Evolutionary conservation across 2,797 vertebrate genomes (phyloP).

Genomic region (Sebastes taczanowskii): DNA sequence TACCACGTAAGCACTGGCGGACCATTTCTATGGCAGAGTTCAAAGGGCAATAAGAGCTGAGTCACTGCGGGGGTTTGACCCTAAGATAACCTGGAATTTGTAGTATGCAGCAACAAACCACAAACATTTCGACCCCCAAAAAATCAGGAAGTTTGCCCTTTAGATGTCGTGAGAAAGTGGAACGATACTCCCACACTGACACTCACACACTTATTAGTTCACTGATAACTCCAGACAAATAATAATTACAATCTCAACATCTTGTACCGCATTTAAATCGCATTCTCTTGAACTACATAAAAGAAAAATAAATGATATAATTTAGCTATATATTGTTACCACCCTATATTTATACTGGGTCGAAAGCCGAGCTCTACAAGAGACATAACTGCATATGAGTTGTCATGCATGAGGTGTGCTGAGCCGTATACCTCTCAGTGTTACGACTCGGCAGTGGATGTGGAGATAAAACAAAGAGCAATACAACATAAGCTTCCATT

Average conservation of each 20-base stretch:
- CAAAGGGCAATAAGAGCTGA: not conserved
- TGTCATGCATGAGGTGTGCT: not conserved
- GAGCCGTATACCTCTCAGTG: not conserved
- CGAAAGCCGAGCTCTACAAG: not conserved
- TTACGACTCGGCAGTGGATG: slow-evolving; percentile 7
- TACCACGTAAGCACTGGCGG: too few relatives aligned
- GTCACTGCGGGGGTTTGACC: too few relatives aligned
- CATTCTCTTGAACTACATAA: not conserved
- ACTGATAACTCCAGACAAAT: not conserved
- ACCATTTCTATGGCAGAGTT: too few relatives aligned
- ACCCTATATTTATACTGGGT: not conserved
- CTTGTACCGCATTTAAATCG: not conserved
- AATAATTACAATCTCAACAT: not conserved
- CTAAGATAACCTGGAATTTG: not conserved
- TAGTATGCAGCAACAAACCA: not conserved
- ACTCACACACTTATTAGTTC: not conserved
- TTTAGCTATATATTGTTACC: not conserved
- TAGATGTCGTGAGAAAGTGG: not conserved
- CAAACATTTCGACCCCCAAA: not conserved
- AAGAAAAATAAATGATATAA: not conserved
- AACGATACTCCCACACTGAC: not conserved
- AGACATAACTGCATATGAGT: not conserved
- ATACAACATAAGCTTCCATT: slow-evolving; percentile 16
- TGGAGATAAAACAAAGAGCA: slow-evolving; percentile 29
- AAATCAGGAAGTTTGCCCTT: not conserved